Percentiles rank a stretch among this genome's conserved stretches.
Evolutionary conservation across 2,113 vertebrate species (phyloP).

Genomic region (Dromaius novaehollandiae): DNA sequence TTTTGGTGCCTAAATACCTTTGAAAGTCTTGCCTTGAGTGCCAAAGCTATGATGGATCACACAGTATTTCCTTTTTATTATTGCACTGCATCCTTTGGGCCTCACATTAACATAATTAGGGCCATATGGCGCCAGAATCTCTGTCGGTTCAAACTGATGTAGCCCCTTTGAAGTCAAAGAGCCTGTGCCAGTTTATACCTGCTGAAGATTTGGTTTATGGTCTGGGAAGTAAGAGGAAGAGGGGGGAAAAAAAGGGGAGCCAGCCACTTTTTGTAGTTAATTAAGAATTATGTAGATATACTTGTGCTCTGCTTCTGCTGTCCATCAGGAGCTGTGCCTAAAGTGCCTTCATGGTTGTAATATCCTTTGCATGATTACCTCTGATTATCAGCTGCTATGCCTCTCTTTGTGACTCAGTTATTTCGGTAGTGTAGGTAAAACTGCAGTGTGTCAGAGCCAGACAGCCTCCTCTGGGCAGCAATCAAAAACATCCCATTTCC

Average conservation of each 20-base stretch:
- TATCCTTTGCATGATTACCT: background rate
- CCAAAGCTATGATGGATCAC: conserved; percentile 62
- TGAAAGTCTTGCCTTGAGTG: conserved; percentile 57
- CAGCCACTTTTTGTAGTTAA: conserved; percentile 20
- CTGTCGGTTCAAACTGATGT: conserved; percentile 34
- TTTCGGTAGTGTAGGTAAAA: background rate
- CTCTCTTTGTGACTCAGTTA: background rate
- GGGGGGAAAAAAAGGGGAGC: background rate
- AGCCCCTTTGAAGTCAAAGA: conserved; percentile 59
- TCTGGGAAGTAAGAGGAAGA: background rate
- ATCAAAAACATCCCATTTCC: background rate
- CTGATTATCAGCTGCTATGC: background rate
- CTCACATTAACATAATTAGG: conserved; percentile 67
- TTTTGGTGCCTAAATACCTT: conserved; percentile 59
- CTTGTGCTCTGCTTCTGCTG: background rate
- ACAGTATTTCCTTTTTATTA: conserved; percentile 64
- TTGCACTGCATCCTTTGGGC: conserved; percentile 64
- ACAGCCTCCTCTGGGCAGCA: background rate
- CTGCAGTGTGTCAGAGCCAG: background rate
- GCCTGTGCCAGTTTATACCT: conserved; percentile 60
- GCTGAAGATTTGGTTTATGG: conserved; percentile 61
- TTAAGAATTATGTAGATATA: conserved; percentile 15
- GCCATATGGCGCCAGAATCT: conserved; percentile 52
- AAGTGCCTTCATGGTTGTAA: background rate
- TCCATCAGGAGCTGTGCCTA: background rate